These are phyloP conservation scores for Rhingia rostrata DNA, from an alignment of 2,888 invertebrate genomes.

Conservation along the genomic window DNA sequence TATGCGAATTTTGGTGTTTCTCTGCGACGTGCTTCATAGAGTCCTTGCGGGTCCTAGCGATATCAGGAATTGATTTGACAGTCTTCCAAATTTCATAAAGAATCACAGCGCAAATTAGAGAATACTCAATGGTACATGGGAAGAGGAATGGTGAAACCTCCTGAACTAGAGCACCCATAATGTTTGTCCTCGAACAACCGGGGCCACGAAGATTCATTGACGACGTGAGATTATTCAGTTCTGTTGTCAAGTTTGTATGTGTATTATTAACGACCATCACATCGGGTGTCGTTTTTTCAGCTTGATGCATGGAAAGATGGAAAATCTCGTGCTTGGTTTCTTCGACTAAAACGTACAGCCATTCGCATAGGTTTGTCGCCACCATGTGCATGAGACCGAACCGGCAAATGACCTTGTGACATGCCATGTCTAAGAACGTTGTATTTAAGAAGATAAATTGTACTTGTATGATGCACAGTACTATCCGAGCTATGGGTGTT, in stretches of 20 bases:
- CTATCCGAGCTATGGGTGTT: conserved; percentile 91
- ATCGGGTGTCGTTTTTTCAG: conserved; percentile 33
- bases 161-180: conserved; percentile 88
- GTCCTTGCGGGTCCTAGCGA: conserved; percentile 83
- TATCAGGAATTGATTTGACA: conserved; percentile 85
- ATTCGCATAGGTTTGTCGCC: conserved; percentile 95
- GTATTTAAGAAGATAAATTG: conserved; percentile 97
- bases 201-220: conserved; percentile 81
- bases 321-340: conserved; percentile 95
- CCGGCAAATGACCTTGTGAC: conserved; percentile 89
- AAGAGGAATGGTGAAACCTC: conserved; percentile 91
- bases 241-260: conserved; percentile 76
- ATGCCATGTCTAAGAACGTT: conserved; percentile 87
- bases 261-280: conserved; percentile 14
- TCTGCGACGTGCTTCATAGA: conserved; percentile 80
- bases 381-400: conserved; percentile 96
- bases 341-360: conserved; percentile 93
- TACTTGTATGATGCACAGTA: conserved; percentile 94
- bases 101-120: conserved; percentile 94
- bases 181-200: conserved; percentile 86
- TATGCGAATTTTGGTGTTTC: conserved; percentile 83
- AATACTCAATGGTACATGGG: conserved; percentile 95
- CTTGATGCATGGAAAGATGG: conserved; percentile 85
- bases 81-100: conserved; percentile 96
- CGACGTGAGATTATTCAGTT: conserved; percentile 23